Conservation (phyloP, 2,113 vertebrate species). For the Ancistrus triradiatus region DNA sequence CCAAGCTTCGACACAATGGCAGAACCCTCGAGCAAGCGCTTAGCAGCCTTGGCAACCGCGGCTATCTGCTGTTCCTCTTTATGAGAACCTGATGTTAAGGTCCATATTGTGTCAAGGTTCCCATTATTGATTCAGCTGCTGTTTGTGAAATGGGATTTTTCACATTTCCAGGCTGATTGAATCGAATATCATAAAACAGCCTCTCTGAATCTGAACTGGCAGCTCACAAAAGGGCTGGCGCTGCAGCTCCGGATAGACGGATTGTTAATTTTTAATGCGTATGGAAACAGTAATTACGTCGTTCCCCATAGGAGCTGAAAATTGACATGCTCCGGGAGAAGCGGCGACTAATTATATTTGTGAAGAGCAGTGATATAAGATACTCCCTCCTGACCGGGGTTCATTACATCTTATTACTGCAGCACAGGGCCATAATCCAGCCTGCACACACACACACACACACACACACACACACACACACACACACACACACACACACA, state of each 20-base stretch:
- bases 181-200: not conserved
- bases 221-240: conserved; percentile 52
- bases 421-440: conserved; percentile 21
- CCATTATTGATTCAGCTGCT: conserved; percentile 11
- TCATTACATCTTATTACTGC: conserved; percentile 72
- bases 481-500: no score
- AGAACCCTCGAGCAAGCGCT: not conserved
- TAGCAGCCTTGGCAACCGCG: conserved; percentile 12
- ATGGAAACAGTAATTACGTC: conserved; percentile 70
- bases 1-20: not conserved
- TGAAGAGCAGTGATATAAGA: conserved; percentile 76
- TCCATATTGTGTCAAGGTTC: not conserved
- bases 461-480: conserved; percentile 5
- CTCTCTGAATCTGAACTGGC: conserved; percentile 7
- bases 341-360: conserved; percentile 76
- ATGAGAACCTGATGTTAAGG: conserved; percentile 9
- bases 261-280: conserved; percentile 72
- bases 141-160: not conserved
- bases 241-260: conserved; percentile 51
- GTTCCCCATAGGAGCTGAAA: conserved; percentile 63
- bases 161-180: not conserved
- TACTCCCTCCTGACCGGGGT: conserved; percentile 69
- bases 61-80: not conserved
- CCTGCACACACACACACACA: conserved; percentile 11
- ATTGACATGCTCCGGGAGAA: conserved; percentile 72